Evolutionary conservation across 2,797 vertebrate species (phyloP), one percentile per base, ranked within the genome.

Genomic region (Catostomus latipinnis): DNA sequence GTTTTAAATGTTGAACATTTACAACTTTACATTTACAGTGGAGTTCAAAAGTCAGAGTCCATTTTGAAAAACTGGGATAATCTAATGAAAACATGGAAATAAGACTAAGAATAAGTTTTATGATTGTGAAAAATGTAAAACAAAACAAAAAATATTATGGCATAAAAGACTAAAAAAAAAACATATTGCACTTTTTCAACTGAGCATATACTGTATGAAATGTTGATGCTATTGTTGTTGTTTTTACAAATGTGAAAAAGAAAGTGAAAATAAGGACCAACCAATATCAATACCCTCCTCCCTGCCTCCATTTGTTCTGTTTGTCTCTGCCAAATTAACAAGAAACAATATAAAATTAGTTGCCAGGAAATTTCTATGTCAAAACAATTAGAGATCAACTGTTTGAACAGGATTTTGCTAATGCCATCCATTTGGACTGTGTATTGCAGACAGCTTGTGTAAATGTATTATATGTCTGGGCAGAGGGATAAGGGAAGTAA

Each of bases 401-500:
- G 89, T 90, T 89, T 89, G 88, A 82, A 91, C 81, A 87, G 87
- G 88, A 89, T 87, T 88, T 90, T 87, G 85, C 86, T 88, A 84
- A 90, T 87, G 86, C 87, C 88, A 88, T 82, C 89, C 85, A 83
- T 87, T 69, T 13, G 57, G 8, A 52, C 78, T 65, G n/a, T 14
- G 45, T n/a, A 80, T 34, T 43, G 49, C 61, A 77, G 68, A 53
- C 50, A 53, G 45, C 13, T 54, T 63, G 61, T 71, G 58, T 61
- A 45, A 45, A 18, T 72, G 58, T 78, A 34, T 34, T 34, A 34
- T 50, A 5, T 68, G 65, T 77, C 22, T 74, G 48, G 34, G 34
- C 34, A 34, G 34, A 34, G 34, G 34, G 34, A 34, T 34, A 1
- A 45, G 50, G 14, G 8, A 45, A 45, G 66, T 11, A 66, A 46